Evolutionary conservation across 2,113 vertebrate genomes (phyloP).

Genomic region (Sorex fumeus): DNA sequence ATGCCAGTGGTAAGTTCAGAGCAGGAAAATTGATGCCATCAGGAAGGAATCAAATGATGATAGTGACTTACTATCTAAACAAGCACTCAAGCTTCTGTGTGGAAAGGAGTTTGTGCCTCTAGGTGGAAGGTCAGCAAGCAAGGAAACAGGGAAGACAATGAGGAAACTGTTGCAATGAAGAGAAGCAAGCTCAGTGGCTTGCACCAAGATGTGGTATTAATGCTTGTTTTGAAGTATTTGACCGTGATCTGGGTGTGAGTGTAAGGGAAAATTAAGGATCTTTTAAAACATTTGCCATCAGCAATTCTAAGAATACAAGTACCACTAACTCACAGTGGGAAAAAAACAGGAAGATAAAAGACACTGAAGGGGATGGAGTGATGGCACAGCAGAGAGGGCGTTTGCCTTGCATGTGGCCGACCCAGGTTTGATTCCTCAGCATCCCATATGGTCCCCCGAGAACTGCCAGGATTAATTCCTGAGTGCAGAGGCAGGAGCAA

Average conservation of each 20-base stretch:
- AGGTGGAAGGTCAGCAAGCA: background rate
- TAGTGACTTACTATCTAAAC: no score
- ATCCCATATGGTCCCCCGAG: no score
- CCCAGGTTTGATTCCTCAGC: no score
- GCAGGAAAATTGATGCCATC: background rate
- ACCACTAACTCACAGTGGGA: background rate
- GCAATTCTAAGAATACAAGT: background rate
- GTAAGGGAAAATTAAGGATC: background rate
- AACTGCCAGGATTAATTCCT: no score
- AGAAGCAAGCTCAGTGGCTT: background rate
- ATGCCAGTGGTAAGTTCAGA: background rate
- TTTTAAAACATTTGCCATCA: background rate
- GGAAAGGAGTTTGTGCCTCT: background rate
- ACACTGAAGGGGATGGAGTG: no score
- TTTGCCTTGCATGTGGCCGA: no score
- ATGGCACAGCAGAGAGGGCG: no score
- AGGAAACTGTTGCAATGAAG: background rate
- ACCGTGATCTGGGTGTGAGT: background rate
- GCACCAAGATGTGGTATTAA: background rate
- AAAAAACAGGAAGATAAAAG: no score
- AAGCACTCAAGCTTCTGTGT: background rate
- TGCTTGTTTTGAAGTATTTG: constrained; percentile 4
- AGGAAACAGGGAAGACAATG: background rate
- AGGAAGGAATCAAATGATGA: no score
- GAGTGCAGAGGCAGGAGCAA: no score